Evolutionary conservation across 1,140 invertebrate genomes (phyloP).

Genomic region (Lethocerus indicus): DNA sequence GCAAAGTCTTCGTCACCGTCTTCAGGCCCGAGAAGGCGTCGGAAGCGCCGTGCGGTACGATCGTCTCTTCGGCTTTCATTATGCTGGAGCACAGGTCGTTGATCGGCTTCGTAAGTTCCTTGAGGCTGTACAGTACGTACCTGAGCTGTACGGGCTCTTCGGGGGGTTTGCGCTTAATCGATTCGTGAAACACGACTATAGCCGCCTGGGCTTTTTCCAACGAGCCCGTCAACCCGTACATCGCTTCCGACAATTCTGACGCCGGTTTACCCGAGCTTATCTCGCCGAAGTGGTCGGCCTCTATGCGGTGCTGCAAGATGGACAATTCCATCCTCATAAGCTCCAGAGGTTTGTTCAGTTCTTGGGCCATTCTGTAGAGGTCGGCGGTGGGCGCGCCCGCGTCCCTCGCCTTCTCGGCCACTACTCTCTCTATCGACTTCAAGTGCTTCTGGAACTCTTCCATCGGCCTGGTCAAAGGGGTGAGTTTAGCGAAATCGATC

Average conservation of each 20-base stretch:
- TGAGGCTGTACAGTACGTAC: slow-evolving; percentile 17
- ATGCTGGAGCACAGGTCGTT: slow-evolving; percentile 16
- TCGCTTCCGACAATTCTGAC: background rate
- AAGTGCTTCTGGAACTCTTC: slow-evolving; percentile 16
- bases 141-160: slow-evolving; percentile 17
- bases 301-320: slow-evolving; percentile 18
- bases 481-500: slow-evolving; percentile 11
- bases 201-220: slow-evolving; percentile 16
- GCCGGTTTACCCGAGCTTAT: slow-evolving; percentile 2
- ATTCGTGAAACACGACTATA: slow-evolving; percentile 17
- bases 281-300: slow-evolving; percentile 17
- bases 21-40: slow-evolving; percentile 16
- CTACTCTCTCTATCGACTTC: slow-evolving; percentile 10
- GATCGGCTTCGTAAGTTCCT: slow-evolving; percentile 16
- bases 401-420: slow-evolving; percentile 8
- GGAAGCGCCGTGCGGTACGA: slow-evolving; percentile 10
- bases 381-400: slow-evolving; percentile 8
- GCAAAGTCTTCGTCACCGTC: slow-evolving; percentile 15
- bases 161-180: slow-evolving; percentile 16
- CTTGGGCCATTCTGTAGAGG: slow-evolving; percentile 15
- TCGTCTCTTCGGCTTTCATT: slow-evolving; percentile 15
- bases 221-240: slow-evolving; percentile 12
- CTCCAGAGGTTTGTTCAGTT: slow-evolving; percentile 19
- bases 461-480: slow-evolving; percentile 16
- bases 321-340: slow-evolving; percentile 17